A percentile compares a stretch with the other conserved stretches of the same genome.
These are phyloP conservation scores for Machimus rusticus DNA, from an alignment of 2,888 invertebrate species.

Conservation along the genomic window DNA sequence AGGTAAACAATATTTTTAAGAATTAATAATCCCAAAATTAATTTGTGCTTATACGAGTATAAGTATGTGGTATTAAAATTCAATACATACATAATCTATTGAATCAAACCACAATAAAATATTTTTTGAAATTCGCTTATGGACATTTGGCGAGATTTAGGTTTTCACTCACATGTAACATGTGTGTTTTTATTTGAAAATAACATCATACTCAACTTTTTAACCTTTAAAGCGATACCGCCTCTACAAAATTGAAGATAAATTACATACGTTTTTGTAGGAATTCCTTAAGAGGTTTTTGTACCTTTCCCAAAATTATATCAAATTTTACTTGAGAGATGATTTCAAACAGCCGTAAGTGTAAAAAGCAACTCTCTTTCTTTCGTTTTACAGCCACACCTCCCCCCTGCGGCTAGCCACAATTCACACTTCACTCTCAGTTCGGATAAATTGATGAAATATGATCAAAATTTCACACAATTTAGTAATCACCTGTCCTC, in stretches of 20 bases:
- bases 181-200: background rate
- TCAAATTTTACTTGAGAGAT: background rate
- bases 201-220: background rate
- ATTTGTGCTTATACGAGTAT: no score
- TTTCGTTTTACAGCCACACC: background rate
- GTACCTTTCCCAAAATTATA: background rate
- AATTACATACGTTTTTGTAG: background rate
- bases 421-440: slow-evolving; percentile 23
- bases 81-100: no score
- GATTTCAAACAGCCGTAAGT: background rate
- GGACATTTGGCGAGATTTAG: no score
- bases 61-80: no score
- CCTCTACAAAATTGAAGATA: background rate
- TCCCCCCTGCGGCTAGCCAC: background rate
- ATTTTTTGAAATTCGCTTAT: no score
- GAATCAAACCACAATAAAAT: no score
- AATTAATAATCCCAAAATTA: no score
- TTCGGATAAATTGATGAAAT: slow-evolving; percentile 27
- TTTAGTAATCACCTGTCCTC: slow-evolving; percentile 46
- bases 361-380: background rate
- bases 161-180: no score
- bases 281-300: background rate
- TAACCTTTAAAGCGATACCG: background rate
- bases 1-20: no score
- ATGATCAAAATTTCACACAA: slow-evolving; percentile 40